These are phyloP conservation scores for Syngnathus typhle DNA, from an alignment of 2,113 vertebrate species.

Conservation along the genomic window DNA sequence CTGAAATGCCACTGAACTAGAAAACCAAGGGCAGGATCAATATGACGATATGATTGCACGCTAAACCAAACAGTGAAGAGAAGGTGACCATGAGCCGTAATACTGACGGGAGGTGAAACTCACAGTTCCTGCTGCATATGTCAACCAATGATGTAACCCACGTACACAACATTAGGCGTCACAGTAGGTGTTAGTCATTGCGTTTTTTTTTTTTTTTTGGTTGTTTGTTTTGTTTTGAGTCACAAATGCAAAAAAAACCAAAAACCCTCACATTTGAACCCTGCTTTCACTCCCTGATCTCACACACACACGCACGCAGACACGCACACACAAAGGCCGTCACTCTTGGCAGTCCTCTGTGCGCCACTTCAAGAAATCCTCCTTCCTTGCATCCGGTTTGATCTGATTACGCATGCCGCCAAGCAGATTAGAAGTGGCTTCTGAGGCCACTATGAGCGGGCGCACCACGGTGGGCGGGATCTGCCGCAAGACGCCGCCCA, in stretches of 20 bases:
- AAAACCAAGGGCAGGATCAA: conserved; percentile 16
- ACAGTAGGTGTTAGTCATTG: conserved; percentile 48
- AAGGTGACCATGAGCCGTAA: conserved; percentile 16
- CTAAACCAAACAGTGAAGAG: conserved; percentile 13
- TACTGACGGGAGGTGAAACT: conserved; percentile 12
- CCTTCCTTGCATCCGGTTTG: conserved; percentile 70
- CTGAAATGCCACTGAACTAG: conserved; percentile 10
- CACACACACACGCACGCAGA: conserved; percentile 23
- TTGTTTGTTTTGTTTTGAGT: conserved; percentile 33
- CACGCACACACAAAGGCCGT: conserved; percentile 33
- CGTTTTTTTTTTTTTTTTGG: conserved; percentile 39
- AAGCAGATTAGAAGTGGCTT: conserved; percentile 85
- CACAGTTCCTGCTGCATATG: conserved; percentile 18
- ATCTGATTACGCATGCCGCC: conserved; percentile 85
- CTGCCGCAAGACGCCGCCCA: conserved; percentile 88
- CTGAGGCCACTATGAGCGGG: conserved; percentile 84
- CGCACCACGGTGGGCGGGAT: conserved; percentile 87
- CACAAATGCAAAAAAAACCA: conserved; percentile 41
- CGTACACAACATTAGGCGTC: conserved; percentile 18
- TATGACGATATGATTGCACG: conserved; percentile 56
- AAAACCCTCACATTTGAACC: conserved; percentile 5
- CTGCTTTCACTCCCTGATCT: conserved; percentile 25
- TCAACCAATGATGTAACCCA: conserved; percentile 26
- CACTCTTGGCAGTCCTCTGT: conserved; percentile 75
- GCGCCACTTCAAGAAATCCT: conserved; percentile 73